Conservation (phyloP, 2,888 invertebrate genomes). For the Volucella inflata region DNA sequence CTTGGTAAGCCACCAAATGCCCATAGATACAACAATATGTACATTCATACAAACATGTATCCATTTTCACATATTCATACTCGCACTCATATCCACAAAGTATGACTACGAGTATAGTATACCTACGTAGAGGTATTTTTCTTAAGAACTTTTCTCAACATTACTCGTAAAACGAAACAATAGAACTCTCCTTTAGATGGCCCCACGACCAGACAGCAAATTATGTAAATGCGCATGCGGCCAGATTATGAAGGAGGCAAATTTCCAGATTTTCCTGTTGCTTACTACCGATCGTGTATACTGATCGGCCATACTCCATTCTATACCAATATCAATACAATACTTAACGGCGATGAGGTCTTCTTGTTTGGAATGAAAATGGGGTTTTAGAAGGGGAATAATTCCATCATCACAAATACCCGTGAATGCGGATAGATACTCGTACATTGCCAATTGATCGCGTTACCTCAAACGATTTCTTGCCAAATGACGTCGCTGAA, state of each 20-base stretch:
- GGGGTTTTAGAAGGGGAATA: conserved; percentile 2
- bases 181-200: conserved; percentile 42
- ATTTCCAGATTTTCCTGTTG: conserved; percentile 73
- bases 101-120: background rate
- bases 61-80: conserved; percentile 9
- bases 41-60: background rate
- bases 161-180: conserved; percentile 58
- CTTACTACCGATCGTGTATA: conserved; percentile 45
- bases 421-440: background rate
- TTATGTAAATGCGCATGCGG: conserved; percentile 69
- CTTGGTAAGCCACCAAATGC: conserved; percentile 12
- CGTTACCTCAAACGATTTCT: conserved; percentile 50
- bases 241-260: conserved; percentile 69
- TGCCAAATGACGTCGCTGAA: conserved; percentile 57
- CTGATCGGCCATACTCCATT: conserved; percentile 17
- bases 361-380: conserved; percentile 21
- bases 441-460: conserved; percentile 36
- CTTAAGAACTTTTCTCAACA: conserved; percentile 59
- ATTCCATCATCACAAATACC: no score
- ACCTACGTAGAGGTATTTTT: conserved; percentile 63
- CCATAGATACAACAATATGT: background rate
- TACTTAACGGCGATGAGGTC: conserved; percentile 22
- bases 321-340: background rate
- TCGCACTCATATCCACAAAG: no score
- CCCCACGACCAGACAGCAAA: conserved; percentile 59